Conservation (phyloP, 1,140 invertebrate genomes). For the Phthorimaea operculella region DNA sequence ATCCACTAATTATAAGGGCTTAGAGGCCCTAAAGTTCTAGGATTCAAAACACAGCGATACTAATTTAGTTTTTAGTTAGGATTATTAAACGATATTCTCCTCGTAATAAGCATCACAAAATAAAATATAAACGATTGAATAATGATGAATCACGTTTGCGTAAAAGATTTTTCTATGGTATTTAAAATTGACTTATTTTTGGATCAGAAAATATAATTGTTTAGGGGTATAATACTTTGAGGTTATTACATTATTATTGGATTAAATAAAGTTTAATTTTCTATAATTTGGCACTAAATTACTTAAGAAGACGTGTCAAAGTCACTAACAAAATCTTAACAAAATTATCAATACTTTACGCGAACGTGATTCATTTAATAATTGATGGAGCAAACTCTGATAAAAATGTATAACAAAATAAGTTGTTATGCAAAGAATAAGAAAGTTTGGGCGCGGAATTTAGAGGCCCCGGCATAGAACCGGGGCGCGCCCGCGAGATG, state of each 20-base stretch:
- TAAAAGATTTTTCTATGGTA: neutral
- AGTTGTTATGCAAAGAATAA: conserved; percentile 45
- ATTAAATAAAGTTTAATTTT: neutral
- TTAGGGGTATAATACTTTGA: no score
- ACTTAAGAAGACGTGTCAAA: no score
- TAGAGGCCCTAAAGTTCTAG: neutral
- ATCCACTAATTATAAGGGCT: neutral
- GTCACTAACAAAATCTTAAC: no score
- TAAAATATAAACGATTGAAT: conserved; percentile 37
- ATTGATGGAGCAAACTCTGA: no score
- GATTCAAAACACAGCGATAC: neutral
- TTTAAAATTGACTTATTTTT: no score
- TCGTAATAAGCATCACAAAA: conserved; percentile 50
- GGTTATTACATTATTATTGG: no score
- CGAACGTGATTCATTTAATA: no score
- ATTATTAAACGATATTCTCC: conserved; percentile 27
- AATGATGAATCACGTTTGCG: neutral
- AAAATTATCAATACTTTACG: no score
- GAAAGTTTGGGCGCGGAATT: conserved; percentile 14
- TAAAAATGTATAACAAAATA: conserved; percentile 42
- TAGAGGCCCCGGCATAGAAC: conserved; percentile 7
- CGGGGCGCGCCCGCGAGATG: conserved; percentile 1
- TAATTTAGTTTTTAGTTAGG: neutral
- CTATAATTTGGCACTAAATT: neutral
- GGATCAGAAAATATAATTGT: no score